Evolutionary conservation across 2,113 vertebrate species (phyloP), one percentile per base, ranked within the genome.

Genomic region (Eubucco bourcierii): DNA sequence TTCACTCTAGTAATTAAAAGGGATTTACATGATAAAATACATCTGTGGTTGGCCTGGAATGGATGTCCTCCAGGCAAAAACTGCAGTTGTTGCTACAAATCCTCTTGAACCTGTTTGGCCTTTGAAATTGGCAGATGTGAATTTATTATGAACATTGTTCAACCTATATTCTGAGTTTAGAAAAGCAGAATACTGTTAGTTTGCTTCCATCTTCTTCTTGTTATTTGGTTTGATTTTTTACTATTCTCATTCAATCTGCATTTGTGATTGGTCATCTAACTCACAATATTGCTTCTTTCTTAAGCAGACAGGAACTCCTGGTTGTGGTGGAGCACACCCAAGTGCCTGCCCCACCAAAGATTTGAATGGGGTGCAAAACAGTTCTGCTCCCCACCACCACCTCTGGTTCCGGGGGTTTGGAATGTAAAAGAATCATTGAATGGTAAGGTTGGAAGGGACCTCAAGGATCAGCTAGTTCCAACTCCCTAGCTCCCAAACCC

Each of bases 191-290:
- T 78, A 13, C 6, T 81, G n/a, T 14, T 72, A 33, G 18, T 72
- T 77, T 63, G 9, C 25, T 3, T 10, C 0, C 4, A 3, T 2
- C 0, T 5, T 12, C 5, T 3, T 2, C 0, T 5, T 12, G 50
- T 24, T 46, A 46, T 46, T 52, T 52, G 21, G 50, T 52, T 52
- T 52, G 9, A 8, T 23, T 47, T 19, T 15, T 63, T 72, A 53
- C 33, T 64, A 0, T 41, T 41, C 87, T 85, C 18, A 46, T 7
- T 41, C 27, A 37, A 2, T 58, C n/a, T 68, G 29, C 37, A 27
- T 9, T 47, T 85, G 13, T 27, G 53, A 25, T 21, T 53, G 31
- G 37, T 77, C 21, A 52, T 47, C 25, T 77, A 44, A 56, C 10
- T 55, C 31, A 24, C 29, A 41, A 15, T 53, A 47, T 61, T 82